Percentiles rank a stretch among this genome's conserved stretches.
phyloP scores from a whole-genome alignment of 1,140 invertebrate species.

The Anoplolepis gracilipes region DNA sequence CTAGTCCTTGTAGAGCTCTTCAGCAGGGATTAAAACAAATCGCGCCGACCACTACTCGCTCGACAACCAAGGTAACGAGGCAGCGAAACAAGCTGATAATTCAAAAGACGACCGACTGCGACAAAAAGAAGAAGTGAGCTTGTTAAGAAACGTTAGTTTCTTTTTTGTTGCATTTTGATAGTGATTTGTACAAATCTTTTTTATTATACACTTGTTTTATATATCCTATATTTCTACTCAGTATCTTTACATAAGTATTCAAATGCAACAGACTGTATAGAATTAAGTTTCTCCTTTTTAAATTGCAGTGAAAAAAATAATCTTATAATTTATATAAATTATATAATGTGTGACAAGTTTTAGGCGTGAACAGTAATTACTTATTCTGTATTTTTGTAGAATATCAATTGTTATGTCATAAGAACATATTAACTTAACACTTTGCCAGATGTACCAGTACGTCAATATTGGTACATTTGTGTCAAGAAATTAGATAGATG shows the following conservation, averaged over 20 bases:
- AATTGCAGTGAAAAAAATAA: neutral
- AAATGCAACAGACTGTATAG: constrained; percentile 12
- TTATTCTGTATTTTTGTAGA: constrained; percentile 47
- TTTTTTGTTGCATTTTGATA: neutral
- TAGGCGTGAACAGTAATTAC: constrained; percentile 7
- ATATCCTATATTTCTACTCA: neutral
- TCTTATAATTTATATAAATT: neutral
- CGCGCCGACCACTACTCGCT: constrained; percentile 85
- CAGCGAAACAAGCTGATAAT: constrained; percentile 92
- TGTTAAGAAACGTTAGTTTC: neutral
- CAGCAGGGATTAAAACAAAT: constrained; percentile 80
- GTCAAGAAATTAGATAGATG: too few relatives aligned
- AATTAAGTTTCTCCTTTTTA: neutral
- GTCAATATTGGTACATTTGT: too few relatives aligned
- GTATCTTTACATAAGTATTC: neutral
- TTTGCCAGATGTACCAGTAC: too few relatives aligned
- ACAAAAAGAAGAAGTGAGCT: constrained; percentile 77
- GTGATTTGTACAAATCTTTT: neutral
- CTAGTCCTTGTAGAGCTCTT: constrained; percentile 76
- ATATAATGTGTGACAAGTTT: constrained; percentile 27
- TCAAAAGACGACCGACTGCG: constrained; percentile 86
- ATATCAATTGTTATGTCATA: neutral
- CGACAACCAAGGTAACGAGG: constrained; percentile 91
- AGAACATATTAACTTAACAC: neutral
- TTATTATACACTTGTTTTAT: neutral